Base-by-base conservation (phyloP, 1,140 invertebrate genomes). In the Megalonaias nervosa region DNA sequence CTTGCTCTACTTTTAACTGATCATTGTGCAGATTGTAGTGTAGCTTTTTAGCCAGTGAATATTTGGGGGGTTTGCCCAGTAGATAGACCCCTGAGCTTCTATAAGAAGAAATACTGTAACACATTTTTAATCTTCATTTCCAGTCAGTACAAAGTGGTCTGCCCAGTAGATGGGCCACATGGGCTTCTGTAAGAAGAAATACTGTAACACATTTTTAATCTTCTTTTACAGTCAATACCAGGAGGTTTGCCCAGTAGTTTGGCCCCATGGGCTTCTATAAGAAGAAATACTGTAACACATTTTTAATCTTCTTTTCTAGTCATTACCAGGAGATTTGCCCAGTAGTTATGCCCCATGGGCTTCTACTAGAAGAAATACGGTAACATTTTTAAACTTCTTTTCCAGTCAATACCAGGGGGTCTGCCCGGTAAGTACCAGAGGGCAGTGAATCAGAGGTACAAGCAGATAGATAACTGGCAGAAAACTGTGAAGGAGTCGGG, bases 401-500 rank as follows among this genome's bases (percentile, higher is more conserved):
- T 62, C 23, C 72, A 85, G 84, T 72, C 80, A 4, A 85, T 87
- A 23, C 88, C 88, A 17, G 82, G 85, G 17, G 84, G 83, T n/a
- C 75, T 90, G 56, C 88, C 89, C 6, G 76, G 74, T 14, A 82
- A 80, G 31, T 89, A 89, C 66, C 87, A 88, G 74, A 82, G 84
- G 26, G 84, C 84, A 23, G 71, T 90, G 1, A 80, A 62, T 21
- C 85, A 87, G 67, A 71, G 87, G 12, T 81, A 88, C 62, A 83
- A 84, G 64, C 83, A 87, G 69, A 85, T 90, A 56, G 86, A 88
- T 66, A 79, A 71, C 55, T 90, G 89, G 89, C 89, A 89, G 81
- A 87, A 87, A 76, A 86, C 83, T 55, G 85, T 90, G 58, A 89
- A 89, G 78, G 88, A 90, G 58, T 81, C 88, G 23, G 84, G 86